phyloP scores from a whole-genome alignment of 2,888 invertebrate species.

The Caenorhabditis becei region DNA sequence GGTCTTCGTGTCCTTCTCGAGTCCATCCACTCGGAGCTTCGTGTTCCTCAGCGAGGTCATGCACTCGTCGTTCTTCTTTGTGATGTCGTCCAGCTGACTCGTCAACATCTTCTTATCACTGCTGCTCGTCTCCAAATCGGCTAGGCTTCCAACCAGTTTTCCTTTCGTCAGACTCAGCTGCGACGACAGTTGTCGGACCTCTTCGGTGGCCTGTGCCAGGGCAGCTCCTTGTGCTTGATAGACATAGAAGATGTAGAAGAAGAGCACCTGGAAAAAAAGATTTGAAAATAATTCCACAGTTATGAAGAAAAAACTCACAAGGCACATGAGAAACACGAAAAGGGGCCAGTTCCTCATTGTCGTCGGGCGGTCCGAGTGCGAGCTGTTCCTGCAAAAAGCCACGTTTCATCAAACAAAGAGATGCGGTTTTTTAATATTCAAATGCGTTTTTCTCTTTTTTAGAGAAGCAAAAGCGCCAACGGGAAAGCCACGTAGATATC shows the following conservation, averaged over 20 bases:
- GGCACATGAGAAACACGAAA: constrained; percentile 70
- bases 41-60: constrained; percentile 48
- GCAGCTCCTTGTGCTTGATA: constrained; percentile 59
- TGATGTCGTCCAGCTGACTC: constrained; percentile 40
- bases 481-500: constrained; percentile 14
- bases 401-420: too few relatives aligned
- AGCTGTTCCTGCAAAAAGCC: constrained; percentile 59
- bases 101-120: constrained; percentile 31
- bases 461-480: neutral
- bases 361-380: constrained; percentile 63
- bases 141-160: constrained; percentile 58
- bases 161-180: constrained; percentile 52
- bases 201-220: constrained; percentile 47
- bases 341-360: constrained; percentile 74
- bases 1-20: constrained; percentile 54
- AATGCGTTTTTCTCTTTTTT: constrained; percentile 17
- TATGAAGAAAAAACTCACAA: constrained; percentile 53
- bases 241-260: constrained; percentile 62
- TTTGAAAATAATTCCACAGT: neutral
- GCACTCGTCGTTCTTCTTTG: constrained; percentile 52
- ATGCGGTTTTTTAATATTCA: neutral
- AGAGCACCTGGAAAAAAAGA: constrained; percentile 52
- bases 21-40: constrained; percentile 49
- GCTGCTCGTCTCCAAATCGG: constrained; percentile 43
- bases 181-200: constrained; percentile 39